Percentiles rank a stretch among this genome's conserved stretches.
phyloP scores from a whole-genome alignment of 2,797 vertebrate genomes.

The Sebastes goodei region DNA sequence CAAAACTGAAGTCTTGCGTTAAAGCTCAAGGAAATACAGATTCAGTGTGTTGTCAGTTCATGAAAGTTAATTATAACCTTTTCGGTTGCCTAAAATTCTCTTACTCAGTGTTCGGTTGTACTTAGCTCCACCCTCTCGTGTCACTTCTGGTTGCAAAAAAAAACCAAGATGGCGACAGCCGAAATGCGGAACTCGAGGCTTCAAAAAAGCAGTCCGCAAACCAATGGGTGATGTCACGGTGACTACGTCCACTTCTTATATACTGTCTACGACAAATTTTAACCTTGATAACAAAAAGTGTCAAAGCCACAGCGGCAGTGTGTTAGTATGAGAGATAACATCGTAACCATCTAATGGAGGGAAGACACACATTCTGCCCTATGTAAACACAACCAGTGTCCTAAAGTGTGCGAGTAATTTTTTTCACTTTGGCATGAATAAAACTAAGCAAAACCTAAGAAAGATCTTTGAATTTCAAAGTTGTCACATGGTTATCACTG shows the following conservation, averaged over 20 bases:
- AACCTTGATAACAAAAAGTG: background rate
- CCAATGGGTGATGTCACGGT: too few species aligned
- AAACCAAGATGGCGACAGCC: rapidly evolving
- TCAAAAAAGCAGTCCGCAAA: too few species aligned
- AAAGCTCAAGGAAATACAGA: background rate
- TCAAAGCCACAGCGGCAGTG: background rate
- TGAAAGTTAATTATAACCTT: too few species aligned
- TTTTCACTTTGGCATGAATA: background rate
- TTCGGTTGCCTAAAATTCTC: too few species aligned
- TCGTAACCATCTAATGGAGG: background rate
- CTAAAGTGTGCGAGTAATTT: background rate
- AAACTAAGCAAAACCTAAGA: slow-evolving; percentile 5
- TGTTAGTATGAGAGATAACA: background rate
- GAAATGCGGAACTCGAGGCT: too few species aligned
- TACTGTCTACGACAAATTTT: background rate
- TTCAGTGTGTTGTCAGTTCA: too few species aligned
- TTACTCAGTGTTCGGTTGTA: too few species aligned
- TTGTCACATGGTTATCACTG: slow-evolving; percentile 11
- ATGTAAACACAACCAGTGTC: background rate
- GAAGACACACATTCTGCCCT: background rate
- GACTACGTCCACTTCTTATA: too few species aligned
- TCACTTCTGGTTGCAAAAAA: too few species aligned
- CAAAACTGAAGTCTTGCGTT: background rate
- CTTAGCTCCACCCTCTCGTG: too few species aligned
- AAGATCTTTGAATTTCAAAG: background rate